Evolutionary conservation across 1,140 invertebrate genomes (phyloP).

Genomic region (Papilio glaucus): DNA sequence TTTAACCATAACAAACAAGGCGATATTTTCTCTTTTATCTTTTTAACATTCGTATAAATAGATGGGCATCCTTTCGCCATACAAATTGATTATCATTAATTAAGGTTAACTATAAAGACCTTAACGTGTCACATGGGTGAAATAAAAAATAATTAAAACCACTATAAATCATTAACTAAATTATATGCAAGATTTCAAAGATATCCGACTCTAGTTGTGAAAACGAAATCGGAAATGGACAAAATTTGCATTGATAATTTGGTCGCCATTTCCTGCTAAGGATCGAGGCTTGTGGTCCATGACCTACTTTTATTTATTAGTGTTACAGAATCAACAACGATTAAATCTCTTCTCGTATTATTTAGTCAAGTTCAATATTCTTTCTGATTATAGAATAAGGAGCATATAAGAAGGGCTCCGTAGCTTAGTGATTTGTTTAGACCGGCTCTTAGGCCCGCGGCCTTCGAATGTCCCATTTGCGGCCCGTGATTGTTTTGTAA

Average conservation of each 20-base stretch:
- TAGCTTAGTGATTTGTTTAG: background rate
- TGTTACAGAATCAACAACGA: slow-evolving; percentile 11
- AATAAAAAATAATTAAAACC: background rate
- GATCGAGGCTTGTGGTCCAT: slow-evolving; percentile 54
- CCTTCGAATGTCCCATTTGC: no score
- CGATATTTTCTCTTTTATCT: no score
- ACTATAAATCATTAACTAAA: background rate
- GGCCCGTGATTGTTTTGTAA: no score
- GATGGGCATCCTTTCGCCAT: no score
- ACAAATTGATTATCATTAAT: background rate
- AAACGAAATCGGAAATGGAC: slow-evolving; percentile 57
- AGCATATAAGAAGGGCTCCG: no score
- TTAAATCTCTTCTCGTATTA: background rate
- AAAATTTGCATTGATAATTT: slow-evolving; percentile 65
- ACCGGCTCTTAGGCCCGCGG: background rate
- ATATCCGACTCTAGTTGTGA: slow-evolving; percentile 20
- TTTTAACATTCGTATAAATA: no score
- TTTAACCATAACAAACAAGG: no score
- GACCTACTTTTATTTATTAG: slow-evolving; percentile 46
- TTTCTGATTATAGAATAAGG: slow-evolving; percentile 22
- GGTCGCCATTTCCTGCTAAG: slow-evolving; percentile 63
- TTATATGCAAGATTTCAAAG: slow-evolving; percentile 11
- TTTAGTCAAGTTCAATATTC: slow-evolving; percentile 16
- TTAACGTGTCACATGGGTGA: background rate
- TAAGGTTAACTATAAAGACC: background rate